These are phyloP conservation scores for Xiphorhynchus elegans DNA, from an alignment of 2,113 vertebrate species.

Conservation along the genomic window DNA sequence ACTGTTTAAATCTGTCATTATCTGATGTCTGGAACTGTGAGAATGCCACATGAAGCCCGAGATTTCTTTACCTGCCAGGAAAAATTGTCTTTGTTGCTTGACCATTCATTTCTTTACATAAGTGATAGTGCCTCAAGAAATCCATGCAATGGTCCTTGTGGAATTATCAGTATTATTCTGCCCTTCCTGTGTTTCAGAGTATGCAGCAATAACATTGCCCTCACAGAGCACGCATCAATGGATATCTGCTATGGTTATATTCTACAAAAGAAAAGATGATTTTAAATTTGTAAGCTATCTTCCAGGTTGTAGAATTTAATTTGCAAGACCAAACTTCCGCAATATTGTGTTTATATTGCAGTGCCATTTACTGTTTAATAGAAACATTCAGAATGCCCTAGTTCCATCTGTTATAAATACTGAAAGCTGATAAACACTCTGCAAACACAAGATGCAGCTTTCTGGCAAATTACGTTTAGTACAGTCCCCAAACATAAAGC, in stretches of 20 bases:
- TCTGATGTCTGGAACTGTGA: not conserved
- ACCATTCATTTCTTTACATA: not conserved
- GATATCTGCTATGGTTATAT: slow-evolving; percentile 38
- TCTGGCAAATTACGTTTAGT: slow-evolving; percentile 71
- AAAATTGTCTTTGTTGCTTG: not conserved
- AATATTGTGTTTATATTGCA: slow-evolving; percentile 78
- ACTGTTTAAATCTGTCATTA: not conserved
- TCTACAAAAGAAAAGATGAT: slow-evolving; percentile 52
- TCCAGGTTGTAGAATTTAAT: slow-evolving; percentile 78
- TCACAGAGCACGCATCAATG: not conserved
- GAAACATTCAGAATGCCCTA: slow-evolving; percentile 75
- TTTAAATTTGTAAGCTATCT: slow-evolving; percentile 74
- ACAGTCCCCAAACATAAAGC: slow-evolving; percentile 69
- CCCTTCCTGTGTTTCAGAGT: not conserved
- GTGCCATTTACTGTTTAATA: slow-evolving; percentile 81
- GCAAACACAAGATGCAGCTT: slow-evolving; percentile 79
- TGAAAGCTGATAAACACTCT: slow-evolving; percentile 74
- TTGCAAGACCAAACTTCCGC: slow-evolving; percentile 78
- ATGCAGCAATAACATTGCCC: not conserved
- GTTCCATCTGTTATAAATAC: slow-evolving; percentile 79
- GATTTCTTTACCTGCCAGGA: not conserved
- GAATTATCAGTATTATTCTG: not conserved
- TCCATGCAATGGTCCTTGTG: not conserved
- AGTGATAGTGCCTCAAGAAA: not conserved
- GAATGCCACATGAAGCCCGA: not conserved